Conservation (phyloP, 1,140 invertebrate species). For the Ceratosolen fusciceps region DNA sequence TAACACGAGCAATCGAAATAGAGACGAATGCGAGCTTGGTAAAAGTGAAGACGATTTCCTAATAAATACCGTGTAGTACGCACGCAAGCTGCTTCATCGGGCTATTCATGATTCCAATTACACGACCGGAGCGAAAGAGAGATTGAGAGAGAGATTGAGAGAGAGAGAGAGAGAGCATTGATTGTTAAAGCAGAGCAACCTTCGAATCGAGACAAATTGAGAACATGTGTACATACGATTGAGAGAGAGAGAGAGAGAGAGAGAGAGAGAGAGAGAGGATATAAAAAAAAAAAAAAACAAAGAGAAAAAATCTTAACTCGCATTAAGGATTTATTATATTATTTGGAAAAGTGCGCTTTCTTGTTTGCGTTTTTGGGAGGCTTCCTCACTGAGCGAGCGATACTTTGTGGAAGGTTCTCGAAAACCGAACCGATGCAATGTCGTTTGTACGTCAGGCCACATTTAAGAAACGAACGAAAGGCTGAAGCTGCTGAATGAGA, state of each 20-base stretch:
- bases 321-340: constrained; percentile 37
- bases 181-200: constrained; percentile 33
- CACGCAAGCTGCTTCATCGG: no score
- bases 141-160: not conserved
- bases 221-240: constrained; percentile 35
- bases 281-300: no score
- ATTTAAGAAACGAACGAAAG: not conserved
- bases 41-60: constrained; percentile 23
- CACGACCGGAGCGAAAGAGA: not conserved
- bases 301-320: no score
- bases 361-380: constrained; percentile 31
- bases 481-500: not conserved
- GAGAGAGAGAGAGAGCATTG: constrained; percentile 14
- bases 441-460: not conserved
- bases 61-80: not conserved
- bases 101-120: not conserved
- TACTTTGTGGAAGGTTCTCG: constrained; percentile 33
- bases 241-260: no score
- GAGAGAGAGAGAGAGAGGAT: no score
- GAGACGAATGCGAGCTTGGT: not conserved
- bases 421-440: constrained; percentile 1
- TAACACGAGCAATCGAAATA: not conserved
- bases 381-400: constrained; percentile 35
- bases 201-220: constrained; percentile 23
- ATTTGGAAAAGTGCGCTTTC: constrained; percentile 36